Evolutionary conservation across 2,888 invertebrate species (phyloP).

Genomic region (Bhutanitis thaidina): DNA sequence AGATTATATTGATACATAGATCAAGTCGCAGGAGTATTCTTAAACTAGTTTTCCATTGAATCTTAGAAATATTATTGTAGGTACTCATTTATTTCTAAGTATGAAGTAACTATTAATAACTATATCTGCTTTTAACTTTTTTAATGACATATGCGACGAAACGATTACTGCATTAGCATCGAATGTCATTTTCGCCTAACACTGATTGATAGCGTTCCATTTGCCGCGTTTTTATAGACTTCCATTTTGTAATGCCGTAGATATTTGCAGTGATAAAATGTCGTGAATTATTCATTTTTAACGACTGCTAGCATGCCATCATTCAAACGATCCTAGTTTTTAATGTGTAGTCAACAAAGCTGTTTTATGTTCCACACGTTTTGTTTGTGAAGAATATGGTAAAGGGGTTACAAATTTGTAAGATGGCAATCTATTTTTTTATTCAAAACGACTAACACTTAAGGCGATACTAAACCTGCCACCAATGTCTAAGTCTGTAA

Average conservation of each 20-base stretch:
- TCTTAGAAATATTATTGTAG: too few relatives aligned
- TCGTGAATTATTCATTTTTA: constrained; percentile 33
- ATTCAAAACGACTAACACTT: constrained; percentile 8
- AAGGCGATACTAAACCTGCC: constrained; percentile 11
- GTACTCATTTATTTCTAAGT: too few relatives aligned
- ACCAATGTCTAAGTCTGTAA: background rate
- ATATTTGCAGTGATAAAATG: constrained; percentile 29
- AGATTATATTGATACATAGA: too few relatives aligned
- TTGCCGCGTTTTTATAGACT: constrained; percentile 33
- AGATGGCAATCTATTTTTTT: constrained; percentile 16
- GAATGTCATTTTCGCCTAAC: constrained; percentile 40
- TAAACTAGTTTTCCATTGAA: too few relatives aligned
- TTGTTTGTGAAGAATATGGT: background rate
- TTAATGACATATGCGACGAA: constrained; percentile 2
- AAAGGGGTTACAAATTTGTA: constrained; percentile 7
- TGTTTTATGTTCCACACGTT: background rate
- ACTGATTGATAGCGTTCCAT: constrained; percentile 46
- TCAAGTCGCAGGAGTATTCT: too few relatives aligned
- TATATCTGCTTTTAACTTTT: too few relatives aligned
- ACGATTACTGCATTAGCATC: constrained; percentile 25
- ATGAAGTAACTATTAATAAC: too few relatives aligned
- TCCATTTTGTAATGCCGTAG: constrained; percentile 23
- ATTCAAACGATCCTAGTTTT: constrained; percentile 1
- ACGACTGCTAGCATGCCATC: constrained; percentile 15
- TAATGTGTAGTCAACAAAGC: background rate